Evolutionary conservation across 2,113 vertebrate genomes (phyloP).

Genomic region (Nothocercus julius): DNA sequence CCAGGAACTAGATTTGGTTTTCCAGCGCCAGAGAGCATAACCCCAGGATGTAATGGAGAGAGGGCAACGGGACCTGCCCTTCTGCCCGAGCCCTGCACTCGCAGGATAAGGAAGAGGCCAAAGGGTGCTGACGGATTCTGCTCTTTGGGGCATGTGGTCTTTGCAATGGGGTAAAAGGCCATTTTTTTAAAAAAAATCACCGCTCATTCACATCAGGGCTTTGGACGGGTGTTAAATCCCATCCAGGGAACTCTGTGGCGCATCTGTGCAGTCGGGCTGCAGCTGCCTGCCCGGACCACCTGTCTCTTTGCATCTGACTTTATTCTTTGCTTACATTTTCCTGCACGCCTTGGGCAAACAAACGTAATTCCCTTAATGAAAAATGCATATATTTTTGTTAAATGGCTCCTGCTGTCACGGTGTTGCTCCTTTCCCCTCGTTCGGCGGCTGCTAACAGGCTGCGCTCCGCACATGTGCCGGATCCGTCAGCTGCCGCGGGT

Average conservation of each 20-base stretch:
- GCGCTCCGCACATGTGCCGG: conserved; percentile 29
- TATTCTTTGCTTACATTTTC: conserved; percentile 23
- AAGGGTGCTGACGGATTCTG: background rate
- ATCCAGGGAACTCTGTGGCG: background rate
- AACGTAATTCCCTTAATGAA: conserved; percentile 25
- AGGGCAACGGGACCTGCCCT: background rate
- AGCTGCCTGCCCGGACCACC: background rate
- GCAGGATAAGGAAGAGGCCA: accelerated
- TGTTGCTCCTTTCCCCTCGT: background rate
- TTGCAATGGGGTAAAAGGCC: background rate
- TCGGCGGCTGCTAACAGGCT: conserved; percentile 50
- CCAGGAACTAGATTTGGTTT: background rate
- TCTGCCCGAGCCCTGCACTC: background rate
- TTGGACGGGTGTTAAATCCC: conserved; percentile 31
- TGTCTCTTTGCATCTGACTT: conserved; percentile 2
- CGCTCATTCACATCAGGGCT: background rate
- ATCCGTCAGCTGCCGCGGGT: conserved; percentile 66
- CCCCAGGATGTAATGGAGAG: accelerated
- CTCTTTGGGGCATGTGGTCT: background rate
- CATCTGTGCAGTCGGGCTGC: background rate
- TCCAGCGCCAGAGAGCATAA: background rate
- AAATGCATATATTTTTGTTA: conserved; percentile 50
- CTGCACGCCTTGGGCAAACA: background rate
- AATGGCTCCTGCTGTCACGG: conserved; percentile 37
- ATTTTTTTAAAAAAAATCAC: background rate